Evolutionary conservation across 30 jellyfish, hydroid and myxozoan species (phyloP), one percentile per base, ranked within the genome.

Genomic region (Hydractinia echinata): DNA sequence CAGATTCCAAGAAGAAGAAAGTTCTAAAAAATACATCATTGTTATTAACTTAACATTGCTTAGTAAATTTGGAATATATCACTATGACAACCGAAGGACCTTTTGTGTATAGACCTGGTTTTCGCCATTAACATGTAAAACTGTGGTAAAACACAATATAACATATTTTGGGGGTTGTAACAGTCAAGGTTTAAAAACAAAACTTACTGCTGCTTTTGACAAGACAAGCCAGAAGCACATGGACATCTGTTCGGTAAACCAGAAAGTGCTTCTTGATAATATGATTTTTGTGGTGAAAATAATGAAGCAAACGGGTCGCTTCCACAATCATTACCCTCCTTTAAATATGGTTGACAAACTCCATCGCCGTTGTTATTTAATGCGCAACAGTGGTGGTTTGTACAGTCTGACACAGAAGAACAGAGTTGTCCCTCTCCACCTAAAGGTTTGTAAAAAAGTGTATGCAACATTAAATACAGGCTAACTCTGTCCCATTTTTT

Each of bases 251-350:
- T 64, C 39, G 74, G 74, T 64, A 64, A 64, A 64, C 74, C 74
- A 64, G 74, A n/a, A 51, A 64, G 51, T n/a, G 74, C 74, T 64
- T 64, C 74, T 64, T 64, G 74, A 64, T n/a, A 44, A 64, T n/a
- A 64, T 6, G 74, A 64, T n/a, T 64, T 64, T 44, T 64, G 51
- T 9, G 19, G 19, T 0, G 69, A 58, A 58, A 64, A 64, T 51
- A 64, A n/a, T n/a, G 19, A 44, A n/a, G 74, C 8, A 13, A 64
- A 64, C 51, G 74, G 74, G 39, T 64, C 74, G 10, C n/a, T 64
- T 13, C 74, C 74, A 64, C 74, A 64, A 64, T 64, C 39, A 7
- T 64, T 5, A n/a, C 74, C 74, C 39, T 64, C 74, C n/a, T 64
- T 64, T 64, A 64, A 64, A 64, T 64, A 64, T 64, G 74, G 74